Evolutionary conservation across 2,797 vertebrate species (phyloP), one percentile per base, ranked within the genome.

Genomic region (Thaleichthys pacificus): DNA sequence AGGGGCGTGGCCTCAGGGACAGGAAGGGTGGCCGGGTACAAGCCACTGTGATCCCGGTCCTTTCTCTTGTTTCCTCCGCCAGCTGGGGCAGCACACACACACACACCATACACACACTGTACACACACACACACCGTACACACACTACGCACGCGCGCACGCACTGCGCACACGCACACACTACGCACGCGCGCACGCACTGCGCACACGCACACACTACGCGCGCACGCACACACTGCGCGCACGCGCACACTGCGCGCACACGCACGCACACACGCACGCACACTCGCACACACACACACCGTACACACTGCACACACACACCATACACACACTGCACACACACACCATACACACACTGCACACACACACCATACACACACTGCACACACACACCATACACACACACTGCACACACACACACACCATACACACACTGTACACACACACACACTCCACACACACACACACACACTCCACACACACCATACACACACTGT

Each of bases 11-110:
- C 83, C 91, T 81, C 24, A 82, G 66, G 82, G 86, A 49, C 47
- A 49, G 47, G 47, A 49, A 49, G 47, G 47, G 49, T 35, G 8
- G 35, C 35, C 35, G 5, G 35, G 35, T 35, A 84, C 85, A 87
- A 74, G 74, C 83, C 64, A 68, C 73, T 81, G 80, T 82, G 83
- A 88, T 90, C 90, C 76, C 30, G 85, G 81, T 85, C 89, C 89
- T 90, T 91, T 88, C 81, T 84, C 85, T 91, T 80, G 78, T 82
- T 57, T 67, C 49, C 71, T 75, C 63, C 38, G 64, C 80, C 73
- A 12, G 4, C 71, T 62, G 87, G 85, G 85, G 77, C 26, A 28
- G 26, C 26, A 28, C 26, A 28, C 26, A 28, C 26, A 28, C 26
- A 26, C 24, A 78, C 70, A 54, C 64, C 5, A 4, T 62, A 67